Base-by-base conservation (phyloP, 2,797 vertebrate species). In the Vultur gryphus region DNA sequence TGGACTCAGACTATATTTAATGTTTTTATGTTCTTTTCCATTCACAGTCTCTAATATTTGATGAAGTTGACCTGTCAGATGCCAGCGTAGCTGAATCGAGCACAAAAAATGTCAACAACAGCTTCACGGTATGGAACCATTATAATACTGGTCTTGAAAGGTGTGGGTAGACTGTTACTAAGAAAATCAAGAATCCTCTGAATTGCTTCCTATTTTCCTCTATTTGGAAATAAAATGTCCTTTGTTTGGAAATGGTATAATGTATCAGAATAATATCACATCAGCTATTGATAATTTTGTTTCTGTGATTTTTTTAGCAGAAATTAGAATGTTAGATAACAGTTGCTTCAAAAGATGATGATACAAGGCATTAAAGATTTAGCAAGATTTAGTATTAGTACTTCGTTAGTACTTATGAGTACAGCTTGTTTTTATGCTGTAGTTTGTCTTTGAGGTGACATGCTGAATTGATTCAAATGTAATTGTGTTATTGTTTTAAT, bases 41-140 rank as follows among this genome's bases (percentile, higher is more conserved):
- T 95, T 85, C 87, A 94, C 98, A 99, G 99, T 99, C 99, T 94
- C 98, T 99, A 96, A 99, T 99, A 98, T 99, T 99, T 97, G 99
- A 99, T 96, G 99, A 99, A 98, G 99, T 99, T 97, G 99, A 99
- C 97, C 98, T 99, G 84, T 99, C 99, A 21, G 99, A 99, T 96
- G 99, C 99, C 98, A 99, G 99, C 4, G 99, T 99, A 72, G 99
- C 99, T 62, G 99, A 99, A 98, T 99, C 99, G 28, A 99, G 99
- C 98, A 99, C 99, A 89, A 99, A 99, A 98, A 99, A 99, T 98
- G 99, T 99, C 97, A 99, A 99, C 99, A 99, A 99, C 98, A 99
- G 99, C 98, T 99, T 99, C 98, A 99, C 99, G 97, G 99, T 99
- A 99, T 98, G 99, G 95, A 78, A 58, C 39, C 80, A 44, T 80